A percentile compares a stretch with the other conserved stretches of the same genome.
phyloP scores from a whole-genome alignment of 2,888 invertebrate species.

The Dynastes tityus region DNA sequence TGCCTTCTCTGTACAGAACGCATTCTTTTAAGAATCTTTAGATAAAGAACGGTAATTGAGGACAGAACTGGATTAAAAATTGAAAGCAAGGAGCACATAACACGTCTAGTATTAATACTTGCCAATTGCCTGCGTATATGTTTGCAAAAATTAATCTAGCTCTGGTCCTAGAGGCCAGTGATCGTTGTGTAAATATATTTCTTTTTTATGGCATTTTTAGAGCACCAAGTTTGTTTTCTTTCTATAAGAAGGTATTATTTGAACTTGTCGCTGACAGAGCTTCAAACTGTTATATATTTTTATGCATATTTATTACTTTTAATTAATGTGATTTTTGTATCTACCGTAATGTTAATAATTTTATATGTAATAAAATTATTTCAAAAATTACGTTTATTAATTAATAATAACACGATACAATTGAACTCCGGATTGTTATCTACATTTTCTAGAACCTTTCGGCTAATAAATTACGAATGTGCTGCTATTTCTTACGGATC shows the following conservation, averaged over 20 bases:
- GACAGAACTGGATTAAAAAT: slow-evolving; percentile 12
- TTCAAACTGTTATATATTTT: slow-evolving; percentile 13
- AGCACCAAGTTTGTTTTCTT: slow-evolving; percentile 11
- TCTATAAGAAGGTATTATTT: slow-evolving; percentile 23
- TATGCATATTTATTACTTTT: slow-evolving; percentile 6
- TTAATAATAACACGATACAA: background rate
- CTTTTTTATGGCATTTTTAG: background rate
- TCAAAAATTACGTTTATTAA: background rate
- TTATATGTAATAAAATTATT: background rate
- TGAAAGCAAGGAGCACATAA: background rate
- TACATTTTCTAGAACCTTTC: no score
- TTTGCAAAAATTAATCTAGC: background rate
- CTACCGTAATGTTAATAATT: slow-evolving; percentile 7
- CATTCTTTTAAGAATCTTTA: background rate
- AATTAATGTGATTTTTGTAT: background rate
- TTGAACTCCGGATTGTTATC: no score
- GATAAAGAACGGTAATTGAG: background rate
- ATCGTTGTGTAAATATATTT: background rate
- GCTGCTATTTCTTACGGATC: no score
- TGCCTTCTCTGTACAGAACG: slow-evolving; percentile 15
- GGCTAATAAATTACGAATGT: no score
- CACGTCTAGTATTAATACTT: background rate
- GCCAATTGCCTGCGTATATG: background rate
- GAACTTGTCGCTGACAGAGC: slow-evolving; percentile 12
- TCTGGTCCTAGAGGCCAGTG: slow-evolving; percentile 15